Evolutionary conservation across 2,797 vertebrate species (phyloP).

Genomic region (Cygnus olor): DNA sequence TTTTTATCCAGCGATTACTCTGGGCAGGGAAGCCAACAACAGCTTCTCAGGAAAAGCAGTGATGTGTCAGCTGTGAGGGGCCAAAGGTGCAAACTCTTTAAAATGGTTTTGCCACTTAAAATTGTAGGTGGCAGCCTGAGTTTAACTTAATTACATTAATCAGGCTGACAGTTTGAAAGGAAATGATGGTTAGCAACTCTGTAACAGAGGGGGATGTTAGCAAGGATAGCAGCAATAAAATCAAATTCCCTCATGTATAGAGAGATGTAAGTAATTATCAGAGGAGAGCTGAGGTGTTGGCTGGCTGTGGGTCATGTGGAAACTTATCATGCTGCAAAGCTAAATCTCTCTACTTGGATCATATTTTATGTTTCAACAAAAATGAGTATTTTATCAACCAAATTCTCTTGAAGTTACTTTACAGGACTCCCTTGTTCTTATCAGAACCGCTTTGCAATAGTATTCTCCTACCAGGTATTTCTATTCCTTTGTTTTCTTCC

Average conservation of each 20-base stretch:
- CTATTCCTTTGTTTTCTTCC: not conserved
- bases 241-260: not conserved
- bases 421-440: not conserved
- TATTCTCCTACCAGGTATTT: not conserved
- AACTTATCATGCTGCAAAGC: not conserved
- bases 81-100: not conserved
- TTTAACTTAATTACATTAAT: conserved; percentile 32
- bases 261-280: not conserved
- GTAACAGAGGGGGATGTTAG: not conserved
- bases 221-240: conserved; percentile 10
- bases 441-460: not conserved
- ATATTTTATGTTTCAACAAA: not conserved
- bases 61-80: not conserved
- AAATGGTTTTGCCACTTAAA: not conserved
- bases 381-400: not conserved
- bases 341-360: not conserved
- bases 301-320: not conserved
- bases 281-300: not conserved
- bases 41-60: not conserved
- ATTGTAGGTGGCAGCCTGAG: not conserved
- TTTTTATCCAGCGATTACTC: not conserved
- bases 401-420: not conserved
- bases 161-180: not conserved
- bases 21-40: not conserved
- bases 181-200: not conserved